Evolutionary conservation across 2,888 invertebrate species (phyloP).

Genomic region (Volucella zonaria): DNA sequence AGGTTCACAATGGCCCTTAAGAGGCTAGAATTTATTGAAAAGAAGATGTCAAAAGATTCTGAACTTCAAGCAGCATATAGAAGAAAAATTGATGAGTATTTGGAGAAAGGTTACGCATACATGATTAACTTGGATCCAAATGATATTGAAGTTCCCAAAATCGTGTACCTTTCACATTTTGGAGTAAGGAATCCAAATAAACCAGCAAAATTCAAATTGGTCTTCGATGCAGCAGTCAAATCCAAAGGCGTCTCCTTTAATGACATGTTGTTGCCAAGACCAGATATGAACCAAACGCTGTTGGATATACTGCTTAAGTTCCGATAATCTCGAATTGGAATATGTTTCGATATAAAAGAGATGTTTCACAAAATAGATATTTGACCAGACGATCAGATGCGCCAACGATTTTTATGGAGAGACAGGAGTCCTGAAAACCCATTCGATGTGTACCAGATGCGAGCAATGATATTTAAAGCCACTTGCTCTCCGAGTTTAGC

Average conservation of each 20-base stretch:
- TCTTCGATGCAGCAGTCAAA: no score
- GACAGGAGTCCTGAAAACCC: no score
- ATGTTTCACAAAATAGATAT: conserved; percentile 39
- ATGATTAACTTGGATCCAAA: conserved; percentile 5
- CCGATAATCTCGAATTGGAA: conserved; percentile 4
- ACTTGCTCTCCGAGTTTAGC: no score
- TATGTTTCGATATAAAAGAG: conserved; percentile 37
- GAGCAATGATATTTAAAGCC: no score
- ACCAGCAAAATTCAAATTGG: conserved; percentile 14
- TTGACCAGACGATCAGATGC: conserved; percentile 24
- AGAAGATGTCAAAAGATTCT: conserved; percentile 32
- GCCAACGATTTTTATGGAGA: conserved; percentile 41
- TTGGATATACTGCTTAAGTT: conserved; percentile 23
- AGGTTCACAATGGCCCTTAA: conserved; percentile 31
- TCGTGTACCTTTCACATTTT: conserved; percentile 2
- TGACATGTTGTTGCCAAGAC: no score
- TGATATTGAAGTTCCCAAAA: background rate
- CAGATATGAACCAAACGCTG: no score
- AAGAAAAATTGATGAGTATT: no score
- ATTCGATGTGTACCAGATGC: no score
- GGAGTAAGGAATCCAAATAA: background rate
- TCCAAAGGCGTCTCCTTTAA: no score
- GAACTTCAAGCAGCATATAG: conserved; percentile 30
- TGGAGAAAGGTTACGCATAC: no score
- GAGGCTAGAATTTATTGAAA: conserved; percentile 15